Conservation (phyloP, 2,797 vertebrate species). For the Neosalanx taihuensis region DNA sequence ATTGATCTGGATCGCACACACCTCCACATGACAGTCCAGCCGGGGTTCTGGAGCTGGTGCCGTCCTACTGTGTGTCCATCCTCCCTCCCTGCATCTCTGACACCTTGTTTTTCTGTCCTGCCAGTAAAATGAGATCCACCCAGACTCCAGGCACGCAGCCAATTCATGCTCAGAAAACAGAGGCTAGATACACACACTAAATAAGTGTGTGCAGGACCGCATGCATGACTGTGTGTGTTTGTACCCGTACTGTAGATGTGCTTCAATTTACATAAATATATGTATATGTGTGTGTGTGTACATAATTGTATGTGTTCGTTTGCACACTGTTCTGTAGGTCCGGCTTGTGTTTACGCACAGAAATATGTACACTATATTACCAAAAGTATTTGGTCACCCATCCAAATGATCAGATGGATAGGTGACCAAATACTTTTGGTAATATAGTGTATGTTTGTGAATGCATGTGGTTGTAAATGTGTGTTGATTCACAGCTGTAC, state of each 20-base stretch:
- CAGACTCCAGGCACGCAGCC: background rate
- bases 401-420: too few relatives aligned
- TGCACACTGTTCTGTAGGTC: too few relatives aligned
- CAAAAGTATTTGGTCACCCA: too few relatives aligned
- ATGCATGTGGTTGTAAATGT: slow-evolving; percentile 4
- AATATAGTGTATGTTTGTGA: background rate
- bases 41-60: too few relatives aligned
- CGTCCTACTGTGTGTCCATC: background rate
- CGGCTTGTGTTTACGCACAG: too few relatives aligned
- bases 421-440: too few relatives aligned
- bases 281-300: background rate
- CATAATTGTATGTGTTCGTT: too few relatives aligned
- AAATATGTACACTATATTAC: too few relatives aligned
- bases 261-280: too few relatives aligned
- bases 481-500: too few relatives aligned
- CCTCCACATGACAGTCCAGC: too few relatives aligned
- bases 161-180: background rate
- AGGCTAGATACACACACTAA: background rate
- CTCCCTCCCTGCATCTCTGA: background rate
- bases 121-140: background rate
- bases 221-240: background rate
- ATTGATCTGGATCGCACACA: background rate
- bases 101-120: background rate
- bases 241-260: background rate
- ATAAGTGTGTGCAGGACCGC: background rate